These are phyloP conservation scores for Leucosticte australis DNA, from an alignment of 2,113 vertebrate genomes.

Conservation along the genomic window DNA sequence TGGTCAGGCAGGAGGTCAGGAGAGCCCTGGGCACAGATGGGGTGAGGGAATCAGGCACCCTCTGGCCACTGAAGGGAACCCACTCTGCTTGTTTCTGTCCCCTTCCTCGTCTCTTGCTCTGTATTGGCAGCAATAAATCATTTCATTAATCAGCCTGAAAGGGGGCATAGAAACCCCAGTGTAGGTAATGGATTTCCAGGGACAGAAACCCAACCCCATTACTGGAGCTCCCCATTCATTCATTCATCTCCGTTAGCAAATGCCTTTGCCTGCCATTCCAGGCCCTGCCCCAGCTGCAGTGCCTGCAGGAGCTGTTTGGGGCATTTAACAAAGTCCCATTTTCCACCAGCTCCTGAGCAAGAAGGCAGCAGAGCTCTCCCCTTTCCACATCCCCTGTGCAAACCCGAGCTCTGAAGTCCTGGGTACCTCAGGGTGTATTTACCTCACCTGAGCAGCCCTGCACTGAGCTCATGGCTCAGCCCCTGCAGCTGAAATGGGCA, in stretches of 20 bases:
- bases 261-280: neutral
- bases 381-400: neutral
- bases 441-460: neutral
- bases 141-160: neutral
- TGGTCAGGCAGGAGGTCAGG: neutral
- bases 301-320: neutral
- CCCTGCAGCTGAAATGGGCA: neutral
- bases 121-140: neutral
- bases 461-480: neutral
- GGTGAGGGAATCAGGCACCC: neutral
- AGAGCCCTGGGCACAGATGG: fast-evolving
- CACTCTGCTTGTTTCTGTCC: neutral
- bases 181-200: neutral
- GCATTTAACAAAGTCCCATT: neutral
- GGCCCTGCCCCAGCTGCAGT: neutral
- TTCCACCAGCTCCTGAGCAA: neutral
- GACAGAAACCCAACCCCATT: neutral
- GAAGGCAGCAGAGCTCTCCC: neutral
- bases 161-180: neutral
- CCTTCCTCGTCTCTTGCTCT: neutral
- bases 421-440: fast-evolving
- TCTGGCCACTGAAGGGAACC: neutral
- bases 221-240: neutral
- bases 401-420: neutral
- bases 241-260: neutral